A percentile compares a stretch with the other conserved stretches of the same genome.
phyloP scores from a whole-genome alignment of 1,140 invertebrate genomes.

The Mylabris phalerata region DNA sequence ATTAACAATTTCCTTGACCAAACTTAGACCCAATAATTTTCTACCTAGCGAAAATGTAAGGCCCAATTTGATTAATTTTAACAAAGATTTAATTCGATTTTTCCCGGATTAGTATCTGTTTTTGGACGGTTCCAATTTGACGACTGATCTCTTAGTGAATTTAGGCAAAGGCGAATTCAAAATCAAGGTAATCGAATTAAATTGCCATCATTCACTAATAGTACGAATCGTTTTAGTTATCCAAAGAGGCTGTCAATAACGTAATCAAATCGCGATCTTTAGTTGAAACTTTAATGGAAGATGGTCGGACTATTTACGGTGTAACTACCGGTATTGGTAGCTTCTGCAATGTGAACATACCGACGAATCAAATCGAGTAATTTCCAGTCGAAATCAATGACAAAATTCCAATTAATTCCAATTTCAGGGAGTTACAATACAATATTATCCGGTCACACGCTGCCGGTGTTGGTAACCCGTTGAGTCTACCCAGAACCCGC shows the following conservation, averaged over 20 bases:
- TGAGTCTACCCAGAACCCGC: constrained; percentile 55
- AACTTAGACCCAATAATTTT: constrained; percentile 5
- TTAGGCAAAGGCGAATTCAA: constrained; percentile 53
- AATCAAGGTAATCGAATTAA: constrained; percentile 47
- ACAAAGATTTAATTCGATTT: no score
- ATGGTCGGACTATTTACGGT: constrained; percentile 63
- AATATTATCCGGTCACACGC: constrained; percentile 68
- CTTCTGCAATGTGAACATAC: constrained; percentile 58
- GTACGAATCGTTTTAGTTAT: constrained; percentile 39
- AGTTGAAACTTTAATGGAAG: constrained; percentile 55
- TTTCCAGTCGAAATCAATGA: neutral
- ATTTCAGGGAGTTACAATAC: constrained; percentile 51
- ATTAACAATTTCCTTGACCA: neutral
- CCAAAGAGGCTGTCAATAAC: constrained; percentile 49
- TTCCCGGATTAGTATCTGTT: constrained; percentile 42
- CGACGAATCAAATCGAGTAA: constrained; percentile 55
- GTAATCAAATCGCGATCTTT: constrained; percentile 50
- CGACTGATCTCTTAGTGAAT: constrained; percentile 51
- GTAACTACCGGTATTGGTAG: constrained; percentile 75
- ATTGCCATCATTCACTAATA: neutral
- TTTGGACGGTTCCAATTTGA: constrained; percentile 54
- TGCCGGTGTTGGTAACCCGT: constrained; percentile 60
- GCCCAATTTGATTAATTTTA: neutral
- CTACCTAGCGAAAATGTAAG: constrained; percentile 9
- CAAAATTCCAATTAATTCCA: neutral